These are phyloP conservation scores for Pseudopodoces humilis DNA, from an alignment of 2,113 vertebrate species.

Conservation along the genomic window DNA sequence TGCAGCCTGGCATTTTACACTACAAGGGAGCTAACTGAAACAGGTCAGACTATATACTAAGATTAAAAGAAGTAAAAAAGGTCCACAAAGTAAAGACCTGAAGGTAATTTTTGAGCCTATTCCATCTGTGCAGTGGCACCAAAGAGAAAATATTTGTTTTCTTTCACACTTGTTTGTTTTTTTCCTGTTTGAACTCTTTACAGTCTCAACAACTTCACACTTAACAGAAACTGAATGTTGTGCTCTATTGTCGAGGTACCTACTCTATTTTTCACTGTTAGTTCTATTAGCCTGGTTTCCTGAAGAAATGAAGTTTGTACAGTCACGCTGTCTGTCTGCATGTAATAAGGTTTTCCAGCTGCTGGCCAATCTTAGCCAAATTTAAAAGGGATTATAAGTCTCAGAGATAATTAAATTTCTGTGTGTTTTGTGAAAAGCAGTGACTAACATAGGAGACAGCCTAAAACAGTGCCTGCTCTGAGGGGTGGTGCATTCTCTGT, in stretches of 20 bases:
- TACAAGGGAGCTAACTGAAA: background rate
- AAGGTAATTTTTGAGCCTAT: background rate
- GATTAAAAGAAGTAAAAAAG: background rate
- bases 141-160: constrained; percentile 11
- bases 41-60: background rate
- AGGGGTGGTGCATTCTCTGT: background rate
- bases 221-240: background rate
- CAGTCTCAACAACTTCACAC: background rate
- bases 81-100: background rate
- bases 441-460: background rate
- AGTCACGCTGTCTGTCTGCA: fast-evolving
- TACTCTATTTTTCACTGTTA: background rate
- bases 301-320: background rate
- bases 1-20: background rate
- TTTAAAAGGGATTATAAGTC: background rate
- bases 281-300: constrained; percentile 3
- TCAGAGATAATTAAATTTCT: background rate
- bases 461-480: background rate
- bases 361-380: background rate
- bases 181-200: background rate
- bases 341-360: background rate
- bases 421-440: background rate
- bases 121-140: background rate
- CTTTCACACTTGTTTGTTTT: background rate
- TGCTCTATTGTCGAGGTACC: background rate